Percentiles rank a stretch among this genome's conserved stretches.
Conservation (phyloP, 2,113 vertebrate genomes). For the Artemisiospiza belli region DNA sequence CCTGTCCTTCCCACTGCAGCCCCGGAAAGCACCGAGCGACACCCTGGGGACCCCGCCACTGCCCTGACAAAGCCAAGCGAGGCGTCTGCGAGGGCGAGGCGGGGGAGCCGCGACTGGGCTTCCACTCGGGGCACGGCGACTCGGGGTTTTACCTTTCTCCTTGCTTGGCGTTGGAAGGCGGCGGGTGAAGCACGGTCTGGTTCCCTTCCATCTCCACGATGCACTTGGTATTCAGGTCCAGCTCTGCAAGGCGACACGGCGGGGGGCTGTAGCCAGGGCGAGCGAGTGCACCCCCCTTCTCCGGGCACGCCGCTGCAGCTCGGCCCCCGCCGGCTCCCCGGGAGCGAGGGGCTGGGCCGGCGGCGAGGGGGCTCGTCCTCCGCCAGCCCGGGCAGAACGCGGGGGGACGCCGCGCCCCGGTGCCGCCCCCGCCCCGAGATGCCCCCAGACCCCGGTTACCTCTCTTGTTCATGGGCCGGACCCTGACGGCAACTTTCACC, state of each 20-base stretch:
- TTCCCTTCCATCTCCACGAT: slow-evolving; percentile 99
- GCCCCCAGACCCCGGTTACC: slow-evolving; percentile 74
- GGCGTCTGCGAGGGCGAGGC: neutral
- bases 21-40: neutral
- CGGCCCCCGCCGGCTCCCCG: neutral
- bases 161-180: slow-evolving; percentile 87
- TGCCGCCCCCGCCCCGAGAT: neutral
- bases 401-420: neutral
- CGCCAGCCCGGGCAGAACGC: neutral
- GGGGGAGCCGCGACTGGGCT: neutral
- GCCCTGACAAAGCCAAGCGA: neutral
- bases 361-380: neutral
- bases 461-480: slow-evolving; percentile 95
- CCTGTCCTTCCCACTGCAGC: neutral
- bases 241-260: slow-evolving; percentile 82
- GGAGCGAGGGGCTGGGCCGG: neutral
- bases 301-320: neutral
- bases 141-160: slow-evolving; percentile 78
- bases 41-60: neutral
- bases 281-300: neutral
- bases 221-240: slow-evolving; percentile 97
- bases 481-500: slow-evolving; percentile 96
- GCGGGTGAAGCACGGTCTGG: slow-evolving; percentile 92
- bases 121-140: neutral
- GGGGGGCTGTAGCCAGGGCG: neutral